phyloP scores from a whole-genome alignment of 2,888 invertebrate genomes.

The Agrochola lychnidis region DNA sequence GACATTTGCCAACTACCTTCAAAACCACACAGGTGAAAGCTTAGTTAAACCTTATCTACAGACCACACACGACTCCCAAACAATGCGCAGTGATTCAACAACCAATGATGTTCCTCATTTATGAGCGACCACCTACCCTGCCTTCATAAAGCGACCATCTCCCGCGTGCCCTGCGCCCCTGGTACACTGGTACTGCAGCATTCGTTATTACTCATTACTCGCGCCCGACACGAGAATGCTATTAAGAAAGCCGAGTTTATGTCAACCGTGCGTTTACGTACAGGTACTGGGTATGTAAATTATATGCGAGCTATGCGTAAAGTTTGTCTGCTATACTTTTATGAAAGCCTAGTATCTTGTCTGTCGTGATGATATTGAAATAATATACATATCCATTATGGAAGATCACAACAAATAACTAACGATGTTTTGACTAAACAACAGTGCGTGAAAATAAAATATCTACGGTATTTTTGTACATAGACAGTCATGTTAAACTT shows the following conservation, averaged over 20 bases:
- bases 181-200: slow-evolving; percentile 28
- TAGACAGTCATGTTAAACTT: background rate
- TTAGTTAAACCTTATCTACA: background rate
- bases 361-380: background rate
- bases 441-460: background rate
- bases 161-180: slow-evolving; percentile 37
- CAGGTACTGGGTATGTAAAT: slow-evolving; percentile 35
- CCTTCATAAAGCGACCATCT: slow-evolving; percentile 24
- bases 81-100: slow-evolving; percentile 26
- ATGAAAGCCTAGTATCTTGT: slow-evolving; percentile 29
- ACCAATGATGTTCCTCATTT: slow-evolving; percentile 39
- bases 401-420: too few relatives aligned
- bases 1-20: background rate
- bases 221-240: slow-evolving; percentile 54
- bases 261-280: slow-evolving; percentile 41
- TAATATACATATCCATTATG: background rate
- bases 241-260: slow-evolving; percentile 55
- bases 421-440: background rate
- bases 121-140: slow-evolving; percentile 47
- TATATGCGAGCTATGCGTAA: slow-evolving; percentile 24
- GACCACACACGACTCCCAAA: slow-evolving; percentile 48
- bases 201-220: slow-evolving; percentile 61
- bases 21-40: background rate
- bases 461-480: background rate
- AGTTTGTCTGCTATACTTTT: slow-evolving; percentile 30